A percentile compares a stretch with the other conserved stretches of the same genome.
Evolutionary conservation across 2,113 vertebrate genomes (phyloP).

Genomic region (Eira barbara): DNA sequence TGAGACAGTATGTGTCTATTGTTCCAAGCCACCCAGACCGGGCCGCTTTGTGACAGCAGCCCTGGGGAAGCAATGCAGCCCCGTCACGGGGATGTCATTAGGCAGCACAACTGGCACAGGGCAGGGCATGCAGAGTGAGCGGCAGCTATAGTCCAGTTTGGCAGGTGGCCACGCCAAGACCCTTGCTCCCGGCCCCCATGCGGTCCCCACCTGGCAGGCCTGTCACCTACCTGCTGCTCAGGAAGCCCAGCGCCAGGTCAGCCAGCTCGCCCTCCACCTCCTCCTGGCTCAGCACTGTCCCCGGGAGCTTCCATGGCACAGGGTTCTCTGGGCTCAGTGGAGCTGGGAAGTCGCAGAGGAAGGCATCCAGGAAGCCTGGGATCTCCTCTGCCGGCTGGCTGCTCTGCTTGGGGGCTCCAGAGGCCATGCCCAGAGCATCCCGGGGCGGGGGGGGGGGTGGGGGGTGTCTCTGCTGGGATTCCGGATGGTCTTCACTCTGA

Average conservation of each 20-base stretch:
- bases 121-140: rapidly evolving
- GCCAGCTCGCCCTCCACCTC: constrained; percentile 88
- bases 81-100: background rate
- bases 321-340: constrained; percentile 78
- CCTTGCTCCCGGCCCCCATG: background rate
- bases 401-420: constrained; percentile 35
- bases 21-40: background rate
- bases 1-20: background rate
- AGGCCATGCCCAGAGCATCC: constrained; percentile 64
- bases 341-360: constrained; percentile 85
- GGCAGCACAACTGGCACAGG: background rate
- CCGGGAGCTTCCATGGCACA: constrained; percentile 82
- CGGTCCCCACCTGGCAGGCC: no score
- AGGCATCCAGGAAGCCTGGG: constrained; percentile 77
- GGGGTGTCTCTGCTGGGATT: background rate
- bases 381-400: constrained; percentile 69
- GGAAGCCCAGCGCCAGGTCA: constrained; percentile 84
- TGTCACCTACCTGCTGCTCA: constrained; percentile 83
- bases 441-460: background rate
- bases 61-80: background rate
- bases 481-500: constrained; percentile 2
- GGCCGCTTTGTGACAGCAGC: background rate
- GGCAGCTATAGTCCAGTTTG: background rate
- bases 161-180: no score
- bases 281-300: constrained; percentile 78